phyloP scores from a whole-genome alignment of 2,888 invertebrate species.

The Cryptocephalus moraei region DNA sequence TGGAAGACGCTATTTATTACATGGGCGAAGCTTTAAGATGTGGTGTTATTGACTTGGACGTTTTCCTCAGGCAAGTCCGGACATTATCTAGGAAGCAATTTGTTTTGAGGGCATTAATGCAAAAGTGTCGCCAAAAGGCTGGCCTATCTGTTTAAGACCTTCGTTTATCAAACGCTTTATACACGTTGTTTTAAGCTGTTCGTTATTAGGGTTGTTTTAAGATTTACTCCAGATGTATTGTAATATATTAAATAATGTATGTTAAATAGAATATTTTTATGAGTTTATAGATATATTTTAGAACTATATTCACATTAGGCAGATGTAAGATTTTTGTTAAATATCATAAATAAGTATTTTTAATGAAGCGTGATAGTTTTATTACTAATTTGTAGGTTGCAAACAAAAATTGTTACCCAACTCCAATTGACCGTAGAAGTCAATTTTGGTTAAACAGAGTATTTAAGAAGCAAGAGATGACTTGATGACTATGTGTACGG shows the following conservation, averaged over 20 bases:
- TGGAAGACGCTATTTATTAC: conserved; percentile 97
- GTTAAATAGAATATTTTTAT: conserved; percentile 7
- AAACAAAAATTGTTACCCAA: too few species aligned
- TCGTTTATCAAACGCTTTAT: too few species aligned
- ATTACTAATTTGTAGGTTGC: too few species aligned
- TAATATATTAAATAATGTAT: conserved; percentile 6
- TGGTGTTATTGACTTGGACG: conserved; percentile 89
- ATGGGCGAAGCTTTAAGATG: conserved; percentile 90
- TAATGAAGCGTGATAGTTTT: too few species aligned
- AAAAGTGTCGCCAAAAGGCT: conserved; percentile 93
- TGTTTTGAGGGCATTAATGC: conserved; percentile 88
- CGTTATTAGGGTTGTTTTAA: too few species aligned
- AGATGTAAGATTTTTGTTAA: conserved; percentile 4
- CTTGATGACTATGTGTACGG: too few species aligned
- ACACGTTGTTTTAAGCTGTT: too few species aligned
- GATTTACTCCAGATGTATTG: conserved; percentile 9
- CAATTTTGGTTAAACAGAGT: too few species aligned
- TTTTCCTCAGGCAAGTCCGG: conserved; percentile 93
- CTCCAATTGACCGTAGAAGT: too few species aligned
- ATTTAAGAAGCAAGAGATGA: too few species aligned
- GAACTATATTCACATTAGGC: conserved; percentile 8
- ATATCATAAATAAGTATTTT: too few species aligned
- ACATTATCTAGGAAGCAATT: conserved; percentile 93
- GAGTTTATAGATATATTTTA: conserved; percentile 5
- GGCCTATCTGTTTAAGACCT: conserved; percentile 58